Evolutionary conservation across 2,797 vertebrate species (phyloP).

Genomic region (Poliocrania exsul): DNA sequence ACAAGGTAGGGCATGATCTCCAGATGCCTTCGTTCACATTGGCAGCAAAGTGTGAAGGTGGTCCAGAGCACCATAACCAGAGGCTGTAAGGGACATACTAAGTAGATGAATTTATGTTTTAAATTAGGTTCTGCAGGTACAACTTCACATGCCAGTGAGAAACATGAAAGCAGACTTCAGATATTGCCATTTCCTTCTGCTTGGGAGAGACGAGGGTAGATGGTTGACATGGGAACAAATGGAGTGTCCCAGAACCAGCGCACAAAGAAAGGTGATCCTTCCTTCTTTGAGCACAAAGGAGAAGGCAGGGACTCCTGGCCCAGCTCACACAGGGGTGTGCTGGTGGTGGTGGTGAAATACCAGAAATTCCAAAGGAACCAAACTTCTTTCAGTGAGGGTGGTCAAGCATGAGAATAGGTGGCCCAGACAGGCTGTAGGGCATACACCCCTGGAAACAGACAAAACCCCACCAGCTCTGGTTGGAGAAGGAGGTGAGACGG

Average conservation of each 20-base stretch:
- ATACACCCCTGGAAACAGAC: not conserved
- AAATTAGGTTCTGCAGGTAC: not conserved
- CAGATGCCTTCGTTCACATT: not conserved
- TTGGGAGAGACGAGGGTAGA: not conserved
- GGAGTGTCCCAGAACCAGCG: not conserved
- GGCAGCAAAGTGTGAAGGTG: not conserved
- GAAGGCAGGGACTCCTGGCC: not conserved
- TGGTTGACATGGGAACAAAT: not conserved
- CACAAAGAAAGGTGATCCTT: not conserved
- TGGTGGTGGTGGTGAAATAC: not conserved
- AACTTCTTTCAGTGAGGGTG: not conserved
- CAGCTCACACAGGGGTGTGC: not conserved
- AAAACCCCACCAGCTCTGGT: not conserved
- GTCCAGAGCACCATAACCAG: not conserved
- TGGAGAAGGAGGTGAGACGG: not conserved
- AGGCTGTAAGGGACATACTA: not conserved
- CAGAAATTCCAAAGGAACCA: not conserved
- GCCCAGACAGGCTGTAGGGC: not conserved
- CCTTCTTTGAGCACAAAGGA: not conserved
- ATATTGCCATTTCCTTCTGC: not conserved
- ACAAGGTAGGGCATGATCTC: not conserved
- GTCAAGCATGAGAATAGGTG: not conserved
- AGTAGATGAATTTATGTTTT: not conserved
- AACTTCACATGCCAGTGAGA: fast-evolving
- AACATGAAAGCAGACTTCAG: not conserved